Evolutionary conservation across 2,888 invertebrate species (phyloP).

Genomic region (Elegia similella): DNA sequence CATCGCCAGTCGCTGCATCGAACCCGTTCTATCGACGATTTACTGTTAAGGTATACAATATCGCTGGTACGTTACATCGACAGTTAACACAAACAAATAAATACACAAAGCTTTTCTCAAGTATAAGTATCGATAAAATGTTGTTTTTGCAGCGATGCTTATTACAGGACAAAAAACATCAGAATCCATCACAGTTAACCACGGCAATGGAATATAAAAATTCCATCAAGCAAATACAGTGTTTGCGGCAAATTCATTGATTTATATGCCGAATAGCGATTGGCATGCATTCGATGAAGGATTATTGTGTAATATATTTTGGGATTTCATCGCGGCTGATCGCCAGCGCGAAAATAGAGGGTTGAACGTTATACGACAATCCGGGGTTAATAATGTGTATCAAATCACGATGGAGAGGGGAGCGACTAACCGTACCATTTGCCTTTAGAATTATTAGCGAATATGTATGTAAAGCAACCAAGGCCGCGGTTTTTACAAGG

Average conservation of each 20-base stretch:
- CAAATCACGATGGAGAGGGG: not conserved
- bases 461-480: too few relatives aligned
- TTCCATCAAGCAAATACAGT: constrained; percentile 15
- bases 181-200: constrained; percentile 16
- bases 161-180: not conserved
- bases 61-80: too few relatives aligned
- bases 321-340: constrained; percentile 14
- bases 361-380: constrained; percentile 5
- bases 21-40: too few relatives aligned
- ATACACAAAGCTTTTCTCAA: too few relatives aligned
- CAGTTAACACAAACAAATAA: too few relatives aligned
- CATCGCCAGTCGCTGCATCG: too few relatives aligned
- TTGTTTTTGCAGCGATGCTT: not conserved
- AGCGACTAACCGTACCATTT: too few relatives aligned
- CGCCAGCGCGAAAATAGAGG: constrained; percentile 5
- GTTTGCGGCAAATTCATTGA: constrained; percentile 19
- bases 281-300: constrained; percentile 18
- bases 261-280: constrained; percentile 18
- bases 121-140: not conserved
- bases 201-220: constrained; percentile 15
- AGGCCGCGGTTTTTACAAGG: too few relatives aligned
- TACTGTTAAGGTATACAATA: too few relatives aligned
- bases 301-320: constrained; percentile 18
- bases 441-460: too few relatives aligned
- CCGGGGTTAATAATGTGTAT: not conserved